Evolutionary conservation across 2,888 invertebrate genomes (phyloP), one percentile per base, ranked within the genome.

Genomic region (Lycophotia porphyrea): DNA sequence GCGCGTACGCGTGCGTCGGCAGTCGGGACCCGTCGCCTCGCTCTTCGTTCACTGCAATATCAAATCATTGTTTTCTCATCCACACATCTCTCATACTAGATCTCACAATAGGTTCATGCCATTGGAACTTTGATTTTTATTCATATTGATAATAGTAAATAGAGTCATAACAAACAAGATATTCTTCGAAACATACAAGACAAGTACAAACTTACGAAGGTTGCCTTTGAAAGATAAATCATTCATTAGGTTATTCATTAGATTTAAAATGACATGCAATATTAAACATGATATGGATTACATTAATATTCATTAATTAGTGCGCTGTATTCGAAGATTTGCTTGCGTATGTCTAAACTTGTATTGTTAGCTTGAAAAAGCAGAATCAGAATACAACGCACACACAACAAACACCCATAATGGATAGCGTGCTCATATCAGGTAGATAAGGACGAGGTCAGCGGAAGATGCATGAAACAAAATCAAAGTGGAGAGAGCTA

Each of bases 1-100:
- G 97, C 88, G 97, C 97, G 88, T 96, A 96, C 92, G 97, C 97
- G 90, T 97, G 97, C 76, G 97, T 96, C 74, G 97, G 97, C 89
- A 97, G 90, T 77, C 96, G 93, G 81, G 96, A 91, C 58, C 88
- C 89, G 80, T 93, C 93, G 74, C 91, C 91, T 73, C 93, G 93
- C 47, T 94, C 95, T 79, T 93, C 94, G 87, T 90, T 90, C 86
- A 93, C 95, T 95, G 94, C 77, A 92, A 93, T 85, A 90, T 84
- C 86, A 85, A 88, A 84, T 81, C 71, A 85, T 87, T 85, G 87
- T 87, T 89, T 85, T 89, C 85, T 82, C 84, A 89, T 84, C 66
- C 34, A 72, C 18, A 7, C 18, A 55, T 71, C 55, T 24, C 18
- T 44, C 44, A 39, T 55, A 55, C 52, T 44, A 31, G 49, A n/a